phyloP scores from a whole-genome alignment of 2,113 vertebrate genomes.

The Crotalus helleri region DNA sequence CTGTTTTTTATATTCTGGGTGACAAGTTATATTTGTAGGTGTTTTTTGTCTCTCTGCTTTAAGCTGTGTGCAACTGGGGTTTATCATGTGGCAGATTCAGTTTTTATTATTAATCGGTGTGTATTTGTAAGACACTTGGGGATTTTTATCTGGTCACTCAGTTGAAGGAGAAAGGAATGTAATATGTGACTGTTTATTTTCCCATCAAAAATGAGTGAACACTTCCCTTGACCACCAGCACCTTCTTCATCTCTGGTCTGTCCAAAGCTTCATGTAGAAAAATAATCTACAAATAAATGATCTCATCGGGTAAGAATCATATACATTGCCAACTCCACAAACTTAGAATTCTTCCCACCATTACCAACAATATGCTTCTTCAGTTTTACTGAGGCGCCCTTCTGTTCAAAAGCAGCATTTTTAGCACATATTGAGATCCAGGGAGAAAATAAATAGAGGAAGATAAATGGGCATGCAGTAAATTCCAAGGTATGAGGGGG shows the following conservation, averaged over 20 bases:
- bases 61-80: constrained; percentile 26
- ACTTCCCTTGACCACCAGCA: background rate
- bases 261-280: background rate
- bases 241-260: constrained; percentile 26
- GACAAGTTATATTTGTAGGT: background rate
- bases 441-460: background rate
- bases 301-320: constrained; percentile 31
- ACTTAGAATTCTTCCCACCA: background rate
- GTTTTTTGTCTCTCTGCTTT: background rate
- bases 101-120: constrained; percentile 61
- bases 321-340: background rate
- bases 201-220: constrained; percentile 4
- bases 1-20: background rate
- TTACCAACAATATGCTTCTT: background rate
- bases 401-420: constrained; percentile 27
- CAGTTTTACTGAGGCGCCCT: background rate
- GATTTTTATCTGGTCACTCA: constrained; percentile 42
- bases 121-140: constrained; percentile 45
- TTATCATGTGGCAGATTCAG: constrained; percentile 50
- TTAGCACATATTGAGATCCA: background rate
- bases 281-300: constrained; percentile 23
- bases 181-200: constrained; percentile 47
- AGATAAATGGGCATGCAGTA: background rate
- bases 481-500: background rate
- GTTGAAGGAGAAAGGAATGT: constrained; percentile 42